Percentiles rank a stretch among this genome's conserved stretches.
phyloP scores from a whole-genome alignment of 2,888 invertebrate species.

The Torymus aiolomorphi region DNA sequence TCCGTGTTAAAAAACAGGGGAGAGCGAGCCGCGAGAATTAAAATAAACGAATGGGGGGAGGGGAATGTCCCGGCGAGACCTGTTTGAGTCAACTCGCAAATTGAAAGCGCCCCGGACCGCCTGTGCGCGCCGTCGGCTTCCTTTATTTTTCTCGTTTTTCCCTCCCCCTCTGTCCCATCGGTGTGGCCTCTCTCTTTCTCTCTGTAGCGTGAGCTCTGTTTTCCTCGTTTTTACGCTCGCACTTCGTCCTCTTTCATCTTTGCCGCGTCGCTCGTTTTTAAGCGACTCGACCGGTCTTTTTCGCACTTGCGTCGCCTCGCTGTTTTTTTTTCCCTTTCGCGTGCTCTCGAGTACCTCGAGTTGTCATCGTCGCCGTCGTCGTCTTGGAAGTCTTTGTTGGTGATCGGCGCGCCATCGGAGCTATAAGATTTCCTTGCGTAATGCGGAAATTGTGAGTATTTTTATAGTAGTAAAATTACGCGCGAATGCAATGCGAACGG shows the following conservation, averaged over 20 bases:
- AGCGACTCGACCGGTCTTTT: constrained; percentile 11
- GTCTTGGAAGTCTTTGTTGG: no score
- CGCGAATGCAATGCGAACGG: no score
- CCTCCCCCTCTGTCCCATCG: constrained; percentile 4
- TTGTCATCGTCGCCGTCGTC: no score
- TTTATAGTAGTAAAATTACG: no score
- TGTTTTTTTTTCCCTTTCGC: neutral
- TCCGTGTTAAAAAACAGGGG: constrained; percentile 32
- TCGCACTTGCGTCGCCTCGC: neutral
- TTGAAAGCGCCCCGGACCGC: constrained; percentile 64
- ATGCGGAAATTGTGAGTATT: no score
- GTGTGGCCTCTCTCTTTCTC: neutral
- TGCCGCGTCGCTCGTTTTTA: constrained; percentile 31
- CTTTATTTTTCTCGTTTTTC: constrained; percentile 45
- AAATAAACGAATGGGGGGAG: constrained; percentile 62
- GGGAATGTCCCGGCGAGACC: constrained; percentile 63
- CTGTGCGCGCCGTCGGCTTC: constrained; percentile 50
- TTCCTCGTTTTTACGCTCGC: constrained; percentile 4
- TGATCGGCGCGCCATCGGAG: no score
- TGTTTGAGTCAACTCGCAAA: constrained; percentile 68
- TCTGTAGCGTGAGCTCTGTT: constrained; percentile 24
- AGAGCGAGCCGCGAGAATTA: constrained; percentile 59
- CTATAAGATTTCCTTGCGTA: no score
- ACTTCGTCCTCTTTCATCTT: constrained; percentile 44
- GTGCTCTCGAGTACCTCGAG: no score